Conservation (phyloP, 2,888 invertebrate species). For the Pemphredon lugubris region DNA sequence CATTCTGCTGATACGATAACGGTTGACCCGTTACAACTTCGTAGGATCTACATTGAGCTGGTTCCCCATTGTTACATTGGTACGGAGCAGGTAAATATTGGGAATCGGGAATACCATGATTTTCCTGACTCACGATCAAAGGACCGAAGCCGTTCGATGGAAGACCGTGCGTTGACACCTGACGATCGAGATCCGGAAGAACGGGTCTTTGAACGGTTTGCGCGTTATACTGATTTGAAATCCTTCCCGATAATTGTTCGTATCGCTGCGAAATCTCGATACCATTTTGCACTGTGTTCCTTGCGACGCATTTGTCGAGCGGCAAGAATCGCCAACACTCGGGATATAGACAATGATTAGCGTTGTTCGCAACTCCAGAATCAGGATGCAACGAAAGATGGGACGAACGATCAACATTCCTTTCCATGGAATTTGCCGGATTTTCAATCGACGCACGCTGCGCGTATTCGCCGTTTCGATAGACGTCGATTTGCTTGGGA, state of each 20-base stretch:
- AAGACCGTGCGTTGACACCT: background rate
- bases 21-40: too few species aligned
- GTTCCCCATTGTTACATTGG: background rate
- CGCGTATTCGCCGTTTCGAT: background rate
- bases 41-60: background rate
- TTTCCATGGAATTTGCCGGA: too few species aligned
- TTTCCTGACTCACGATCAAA: background rate
- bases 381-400: background rate
- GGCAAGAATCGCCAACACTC: constrained; percentile 6
- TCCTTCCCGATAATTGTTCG: background rate
- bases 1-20: too few species aligned
- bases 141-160: background rate
- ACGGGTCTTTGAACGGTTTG: background rate
- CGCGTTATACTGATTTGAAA: background rate
- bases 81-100: background rate
- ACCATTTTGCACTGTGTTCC: too few species aligned
- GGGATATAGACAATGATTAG: background rate
- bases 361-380: background rate
- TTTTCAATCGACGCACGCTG: too few species aligned
- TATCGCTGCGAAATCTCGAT: background rate
- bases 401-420: background rate
- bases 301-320: background rate
- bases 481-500: background rate
- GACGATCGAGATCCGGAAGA: background rate
- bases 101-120: background rate